Conservation (phyloP, 2,888 invertebrate genomes). For the Petrophora chlorosata region DNA sequence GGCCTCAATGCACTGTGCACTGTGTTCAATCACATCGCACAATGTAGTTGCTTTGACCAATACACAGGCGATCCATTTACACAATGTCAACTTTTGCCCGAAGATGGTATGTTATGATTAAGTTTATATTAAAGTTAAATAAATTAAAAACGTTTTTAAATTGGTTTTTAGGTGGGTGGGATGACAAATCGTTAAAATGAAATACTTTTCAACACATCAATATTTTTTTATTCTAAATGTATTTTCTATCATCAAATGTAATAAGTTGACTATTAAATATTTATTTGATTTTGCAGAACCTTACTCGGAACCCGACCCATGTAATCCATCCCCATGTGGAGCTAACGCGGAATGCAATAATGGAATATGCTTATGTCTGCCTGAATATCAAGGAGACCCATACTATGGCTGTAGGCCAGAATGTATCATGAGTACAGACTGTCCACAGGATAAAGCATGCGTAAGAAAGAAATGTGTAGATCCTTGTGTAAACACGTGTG, state of each 20-base stretch:
- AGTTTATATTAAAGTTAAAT: neutral
- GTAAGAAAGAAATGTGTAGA: slow-evolving; percentile 89
- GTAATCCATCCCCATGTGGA: slow-evolving; percentile 87
- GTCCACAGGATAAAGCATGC: slow-evolving; percentile 88
- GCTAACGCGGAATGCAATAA: slow-evolving; percentile 88
- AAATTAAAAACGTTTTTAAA: too few relatives aligned
- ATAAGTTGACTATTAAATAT: too few relatives aligned
- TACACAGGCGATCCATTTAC: slow-evolving; percentile 86
- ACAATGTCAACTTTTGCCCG: slow-evolving; percentile 62
- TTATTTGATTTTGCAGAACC: slow-evolving; percentile 60
- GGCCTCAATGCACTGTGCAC: slow-evolving; percentile 83
- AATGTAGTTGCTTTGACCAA: slow-evolving; percentile 83
- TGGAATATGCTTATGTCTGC: slow-evolving; percentile 88
- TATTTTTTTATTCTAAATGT: too few relatives aligned
- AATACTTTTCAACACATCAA: too few relatives aligned
- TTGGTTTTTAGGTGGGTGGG: too few relatives aligned
- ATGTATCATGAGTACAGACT: slow-evolving; percentile 89
- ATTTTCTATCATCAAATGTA: too few relatives aligned
- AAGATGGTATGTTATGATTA: slow-evolving; percentile 54
- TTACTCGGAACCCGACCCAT: slow-evolving; percentile 76
- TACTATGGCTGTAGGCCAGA: slow-evolving; percentile 92
- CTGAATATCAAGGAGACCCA: slow-evolving; percentile 91
- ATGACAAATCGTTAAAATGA: too few relatives aligned
- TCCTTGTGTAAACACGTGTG: slow-evolving; percentile 91
- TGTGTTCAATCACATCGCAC: slow-evolving; percentile 86